Base-by-base conservation (phyloP, 2,113 vertebrate species). In the Ranitomeya imitator region DNA sequence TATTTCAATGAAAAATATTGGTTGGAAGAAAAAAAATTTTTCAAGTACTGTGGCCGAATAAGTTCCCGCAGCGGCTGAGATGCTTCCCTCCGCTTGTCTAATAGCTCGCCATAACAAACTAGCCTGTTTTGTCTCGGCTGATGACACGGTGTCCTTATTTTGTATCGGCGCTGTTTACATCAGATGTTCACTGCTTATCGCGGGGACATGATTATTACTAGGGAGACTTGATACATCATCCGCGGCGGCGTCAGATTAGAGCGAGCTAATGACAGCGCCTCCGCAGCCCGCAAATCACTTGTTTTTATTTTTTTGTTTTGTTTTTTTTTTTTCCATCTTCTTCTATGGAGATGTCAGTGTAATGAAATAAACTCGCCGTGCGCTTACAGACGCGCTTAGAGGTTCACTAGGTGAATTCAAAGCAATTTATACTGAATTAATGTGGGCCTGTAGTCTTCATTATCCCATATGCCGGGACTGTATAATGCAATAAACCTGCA, bases 41-140 rank as follows among this genome's bases (percentile, higher is more conserved):
- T 57, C n/a, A n/a, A 23, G 21, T 16, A 9, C 54, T 37, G 7
- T 15, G 59, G 15, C 78, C 55, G 61, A n/a, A 79, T 31, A 76
- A 31, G 59, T 79, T 86, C 74, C 16, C 26, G 69, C 71, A n/a
- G 54, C 45, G 61, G 37, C 23, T 57, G 51, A 69, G 45, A 55
- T 59, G 51, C 77, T 55, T 74, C 52, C 54, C 26, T 59, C 52
- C 18, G 73, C 31, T 16, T 67, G 61, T 45, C 63, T 87, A 87
- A 87, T 79, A 80, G 63, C 76, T 87, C 71, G 63, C 77, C 63
- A 80, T 69, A 80, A 55, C 85, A 79, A 54, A 55, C 83, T 89
- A 89, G 90, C 90, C 91, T 89, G 88, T 86, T 86, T 91, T 92
- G 77, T 92, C 88, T 90, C 90, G 89, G 91, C 91, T 92, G 92